Conservation (phyloP, 2,888 invertebrate species). For the Drosophila helvetica region DNA sequence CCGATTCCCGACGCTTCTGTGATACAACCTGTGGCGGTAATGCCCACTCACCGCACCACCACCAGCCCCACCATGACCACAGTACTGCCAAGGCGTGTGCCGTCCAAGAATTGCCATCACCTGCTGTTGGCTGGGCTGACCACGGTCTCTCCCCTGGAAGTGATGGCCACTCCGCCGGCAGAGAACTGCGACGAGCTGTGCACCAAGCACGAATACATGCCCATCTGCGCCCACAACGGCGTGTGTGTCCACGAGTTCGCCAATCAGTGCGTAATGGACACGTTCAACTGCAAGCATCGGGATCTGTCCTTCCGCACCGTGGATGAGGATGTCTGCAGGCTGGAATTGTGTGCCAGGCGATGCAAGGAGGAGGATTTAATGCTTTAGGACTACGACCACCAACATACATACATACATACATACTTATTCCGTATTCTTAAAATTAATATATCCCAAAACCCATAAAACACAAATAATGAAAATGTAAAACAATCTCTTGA, state of each 20-base stretch:
- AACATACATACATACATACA: conserved; percentile 6
- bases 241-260: conserved; percentile 78
- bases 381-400: conserved; percentile 1
- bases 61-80: conserved; percentile 26
- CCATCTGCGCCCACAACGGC: conserved; percentile 77
- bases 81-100: conserved; percentile 19
- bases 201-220: conserved; percentile 75
- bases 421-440: not conserved
- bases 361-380: conserved; percentile 66
- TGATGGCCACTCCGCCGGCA: conserved; percentile 19
- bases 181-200: conserved; percentile 71
- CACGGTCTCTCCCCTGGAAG: conserved; percentile 35
- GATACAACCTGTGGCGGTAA: conserved; percentile 26
- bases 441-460: not conserved
- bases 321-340: conserved; percentile 66
- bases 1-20: conserved; percentile 40
- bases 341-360: conserved; percentile 51
- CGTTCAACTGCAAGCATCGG: conserved; percentile 78
- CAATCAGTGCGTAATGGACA: conserved; percentile 80
- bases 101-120: conserved; percentile 54
- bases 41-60: conserved; percentile 31
- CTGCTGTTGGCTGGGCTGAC: conserved; percentile 40
- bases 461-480: not conserved
- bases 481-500: not conserved
- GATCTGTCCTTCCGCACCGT: conserved; percentile 65